phyloP scores from a whole-genome alignment of 2,797 vertebrate species.

The Acropternis orthonyx region DNA sequence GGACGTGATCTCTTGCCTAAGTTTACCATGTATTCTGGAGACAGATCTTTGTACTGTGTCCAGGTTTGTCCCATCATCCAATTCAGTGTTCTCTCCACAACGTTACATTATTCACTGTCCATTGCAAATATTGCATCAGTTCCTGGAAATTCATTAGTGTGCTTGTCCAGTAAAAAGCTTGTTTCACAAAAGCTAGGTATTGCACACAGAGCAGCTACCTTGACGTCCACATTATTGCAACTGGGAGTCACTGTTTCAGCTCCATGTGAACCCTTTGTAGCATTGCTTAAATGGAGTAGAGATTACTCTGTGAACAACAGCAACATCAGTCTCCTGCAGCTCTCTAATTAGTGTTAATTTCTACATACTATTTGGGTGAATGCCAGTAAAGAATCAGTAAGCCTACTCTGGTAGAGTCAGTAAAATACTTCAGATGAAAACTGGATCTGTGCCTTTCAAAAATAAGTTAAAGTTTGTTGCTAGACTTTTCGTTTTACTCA shows the following conservation, averaged over 20 bases:
- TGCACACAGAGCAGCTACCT: neutral
- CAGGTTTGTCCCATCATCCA: neutral
- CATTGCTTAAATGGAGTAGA: neutral
- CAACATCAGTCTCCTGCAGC: neutral
- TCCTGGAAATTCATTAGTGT: neutral
- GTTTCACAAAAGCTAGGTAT: neutral
- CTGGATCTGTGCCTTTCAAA: neutral
- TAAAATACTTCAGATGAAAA: neutral
- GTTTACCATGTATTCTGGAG: neutral
- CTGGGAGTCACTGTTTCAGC: neutral
- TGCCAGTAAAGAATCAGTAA: neutral
- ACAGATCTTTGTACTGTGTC: neutral
- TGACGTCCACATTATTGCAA: neutral
- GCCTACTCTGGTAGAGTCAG: neutral
- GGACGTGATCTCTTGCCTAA: neutral
- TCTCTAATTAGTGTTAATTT: constrained; percentile 12
- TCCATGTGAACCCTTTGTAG: neutral
- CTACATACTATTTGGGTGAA: neutral
- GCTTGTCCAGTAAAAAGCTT: neutral
- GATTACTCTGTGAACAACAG: neutral
- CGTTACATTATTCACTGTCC: no score
- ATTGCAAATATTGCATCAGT: neutral
- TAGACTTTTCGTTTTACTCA: neutral
- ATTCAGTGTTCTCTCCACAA: neutral
- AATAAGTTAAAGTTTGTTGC: neutral